These are phyloP conservation scores for Pantelozetes paolii DNA, from an alignment of 2,888 invertebrate species.

Conservation along the genomic window DNA sequence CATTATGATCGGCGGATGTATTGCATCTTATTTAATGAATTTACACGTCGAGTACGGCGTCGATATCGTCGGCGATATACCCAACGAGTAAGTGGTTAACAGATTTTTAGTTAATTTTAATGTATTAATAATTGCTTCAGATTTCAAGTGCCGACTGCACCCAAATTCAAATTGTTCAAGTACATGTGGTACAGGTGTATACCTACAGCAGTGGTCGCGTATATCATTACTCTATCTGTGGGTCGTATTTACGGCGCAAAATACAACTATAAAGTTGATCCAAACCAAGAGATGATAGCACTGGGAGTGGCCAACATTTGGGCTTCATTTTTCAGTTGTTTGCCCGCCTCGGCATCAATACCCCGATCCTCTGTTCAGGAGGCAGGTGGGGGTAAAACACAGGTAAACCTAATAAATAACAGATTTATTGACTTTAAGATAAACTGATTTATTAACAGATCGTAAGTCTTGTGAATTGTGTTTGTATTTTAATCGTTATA, in stretches of 20 bases:
- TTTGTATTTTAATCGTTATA: constrained; percentile 69
- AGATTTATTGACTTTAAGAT: constrained; percentile 17
- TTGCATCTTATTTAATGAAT: constrained; percentile 48
- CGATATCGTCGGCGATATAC: constrained; percentile 48
- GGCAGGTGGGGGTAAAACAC: constrained; percentile 75
- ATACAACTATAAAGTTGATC: constrained; percentile 64
- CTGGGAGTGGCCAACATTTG: constrained; percentile 52
- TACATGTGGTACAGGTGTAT: constrained; percentile 42
- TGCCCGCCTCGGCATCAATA: constrained; percentile 55
- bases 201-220: constrained; percentile 58
- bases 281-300: constrained; percentile 61
- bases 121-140: not conserved
- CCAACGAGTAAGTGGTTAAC: constrained; percentile 32
- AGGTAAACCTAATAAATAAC: not conserved
- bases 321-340: constrained; percentile 56
- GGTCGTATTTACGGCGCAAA: constrained; percentile 69
- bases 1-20: constrained; percentile 47
- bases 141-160: not conserved
- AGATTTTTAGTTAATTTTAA: not conserved
- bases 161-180: constrained; percentile 12
- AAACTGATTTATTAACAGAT: constrained; percentile 60
- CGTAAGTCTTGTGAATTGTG: constrained; percentile 72
- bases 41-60: constrained; percentile 47
- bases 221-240: constrained; percentile 69
- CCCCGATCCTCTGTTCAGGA: constrained; percentile 67